Evolutionary conservation across 2,113 vertebrate species (phyloP), one percentile per base, ranked within the genome.

Genomic region (Mustela lutreola): DNA sequence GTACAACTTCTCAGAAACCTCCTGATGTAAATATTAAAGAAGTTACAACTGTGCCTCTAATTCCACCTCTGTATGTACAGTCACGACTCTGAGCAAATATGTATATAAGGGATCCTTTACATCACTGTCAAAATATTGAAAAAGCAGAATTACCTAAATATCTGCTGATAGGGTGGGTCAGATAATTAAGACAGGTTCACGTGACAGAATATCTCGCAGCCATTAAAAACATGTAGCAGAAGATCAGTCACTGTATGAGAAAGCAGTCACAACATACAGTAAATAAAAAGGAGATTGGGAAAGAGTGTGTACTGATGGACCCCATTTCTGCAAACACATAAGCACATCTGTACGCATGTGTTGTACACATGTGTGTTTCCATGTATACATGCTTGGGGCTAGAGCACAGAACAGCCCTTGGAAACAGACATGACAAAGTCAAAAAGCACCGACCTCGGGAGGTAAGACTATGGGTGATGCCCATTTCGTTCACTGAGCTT

Each of bases 361-460:
- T 28, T 48, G 7, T n/a, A 5, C 2, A 11, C 1, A 0, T 12
- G 33, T 33, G n/a, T 78, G 42, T 33, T 53, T 58, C 22, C n/a
- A 5, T 26, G 18, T 58, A 4, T 3, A 10, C 33, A 10, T 7
- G 15, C 28, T 31, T 36, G 42, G 58, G 1, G 4, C 81, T 11
- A 7, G 4, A 15, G 24, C 56, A 31, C 5, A 75, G 79, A 75
- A 83, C 45, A 75, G 26, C 22, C 3, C 0, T 19, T 50, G 7
- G 76, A 50, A 82, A 26, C 0, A 26, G 53, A 56, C 4, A 2
- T 0, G 42, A 63, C 0, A 31, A 21, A n/a, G 71, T 4, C 53
- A 28, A 4, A 1, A 4, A 11, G 24, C 1, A 4, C 31, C 5
- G 0, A 21, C 2, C 7, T 33, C 0, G 1, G 22, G 26, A 14